These are phyloP conservation scores for Eonycteris spelaea DNA, from an alignment of 2,113 vertebrate genomes.

Conservation along the genomic window DNA sequence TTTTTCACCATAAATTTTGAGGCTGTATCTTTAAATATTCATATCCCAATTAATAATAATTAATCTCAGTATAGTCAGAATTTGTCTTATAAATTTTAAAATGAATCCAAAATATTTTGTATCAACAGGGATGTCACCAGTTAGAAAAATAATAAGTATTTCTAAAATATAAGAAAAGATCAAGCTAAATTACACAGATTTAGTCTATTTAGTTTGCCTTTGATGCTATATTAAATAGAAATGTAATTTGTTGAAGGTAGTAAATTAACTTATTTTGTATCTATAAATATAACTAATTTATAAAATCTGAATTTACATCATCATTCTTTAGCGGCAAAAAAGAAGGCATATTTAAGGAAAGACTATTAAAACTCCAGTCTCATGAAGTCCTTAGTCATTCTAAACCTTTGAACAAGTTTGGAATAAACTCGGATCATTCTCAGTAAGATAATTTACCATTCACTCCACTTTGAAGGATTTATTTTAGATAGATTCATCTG, in stretches of 20 bases:
- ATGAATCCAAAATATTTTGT: not conserved
- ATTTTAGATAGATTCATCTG: slow-evolving; percentile 27
- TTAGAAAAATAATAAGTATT: slow-evolving; percentile 3
- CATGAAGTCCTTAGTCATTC: not conserved
- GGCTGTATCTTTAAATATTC: not conserved
- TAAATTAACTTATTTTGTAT: not conserved
- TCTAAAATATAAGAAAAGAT: not conserved
- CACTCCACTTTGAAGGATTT: slow-evolving; percentile 50
- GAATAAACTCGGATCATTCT: not conserved
- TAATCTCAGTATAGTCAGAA: not conserved
- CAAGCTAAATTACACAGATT: not conserved
- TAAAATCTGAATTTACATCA: slow-evolving; percentile 5
- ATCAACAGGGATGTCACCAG: not conserved
- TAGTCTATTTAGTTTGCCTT: not conserved
- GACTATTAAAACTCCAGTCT: not conserved
- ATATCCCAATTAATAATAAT: not conserved
- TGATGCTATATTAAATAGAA: not conserved
- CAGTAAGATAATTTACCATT: slow-evolving; percentile 11
- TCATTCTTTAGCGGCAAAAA: not conserved
- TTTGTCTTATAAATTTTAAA: not conserved
- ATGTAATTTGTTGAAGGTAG: not conserved
- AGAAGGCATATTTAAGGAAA: not conserved
- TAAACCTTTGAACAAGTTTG: not conserved
- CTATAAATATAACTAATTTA: not conserved
- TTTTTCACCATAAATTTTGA: not conserved